These are phyloP conservation scores for Coluber constrictor DNA, from an alignment of 2,797 vertebrate genomes.

Conservation along the genomic window DNA sequence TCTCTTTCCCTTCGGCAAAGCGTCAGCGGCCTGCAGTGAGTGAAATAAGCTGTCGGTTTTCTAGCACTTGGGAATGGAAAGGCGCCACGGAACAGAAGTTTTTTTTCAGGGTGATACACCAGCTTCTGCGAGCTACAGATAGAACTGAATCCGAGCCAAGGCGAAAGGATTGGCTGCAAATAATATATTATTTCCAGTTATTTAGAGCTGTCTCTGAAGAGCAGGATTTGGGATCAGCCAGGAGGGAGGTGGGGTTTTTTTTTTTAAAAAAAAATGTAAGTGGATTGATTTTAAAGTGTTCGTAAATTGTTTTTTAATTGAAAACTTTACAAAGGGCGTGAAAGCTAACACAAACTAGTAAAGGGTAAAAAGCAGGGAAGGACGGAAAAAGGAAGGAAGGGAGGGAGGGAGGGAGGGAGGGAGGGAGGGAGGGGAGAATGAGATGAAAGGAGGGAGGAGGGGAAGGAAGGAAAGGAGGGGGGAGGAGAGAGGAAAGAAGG, in stretches of 20 bases:
- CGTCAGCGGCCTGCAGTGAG: background rate
- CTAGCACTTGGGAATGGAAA: background rate
- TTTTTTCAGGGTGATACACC: background rate
- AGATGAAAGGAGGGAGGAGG: no score
- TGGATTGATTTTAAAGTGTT: background rate
- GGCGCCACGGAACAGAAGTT: background rate
- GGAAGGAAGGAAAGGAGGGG: no score
- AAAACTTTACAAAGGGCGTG: background rate
- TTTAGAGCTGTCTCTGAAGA: background rate
- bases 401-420: no score
- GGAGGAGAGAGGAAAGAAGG: no score
- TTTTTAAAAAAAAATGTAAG: background rate
- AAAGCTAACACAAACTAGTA: background rate
- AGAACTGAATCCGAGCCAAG: slow-evolving; percentile 23
- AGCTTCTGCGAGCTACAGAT: slow-evolving; percentile 32
- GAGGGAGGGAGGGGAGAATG: no score
- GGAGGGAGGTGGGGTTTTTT: background rate
- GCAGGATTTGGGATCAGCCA: background rate
- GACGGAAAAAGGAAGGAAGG: no score
- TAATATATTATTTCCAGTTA: background rate
- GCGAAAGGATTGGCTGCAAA: background rate
- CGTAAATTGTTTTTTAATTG: background rate
- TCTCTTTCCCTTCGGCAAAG: background rate
- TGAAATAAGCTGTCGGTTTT: background rate
- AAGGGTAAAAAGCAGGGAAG: background rate